Conservation (phyloP, 2,113 vertebrate genomes). For the Ceyx cyanopectus region DNA sequence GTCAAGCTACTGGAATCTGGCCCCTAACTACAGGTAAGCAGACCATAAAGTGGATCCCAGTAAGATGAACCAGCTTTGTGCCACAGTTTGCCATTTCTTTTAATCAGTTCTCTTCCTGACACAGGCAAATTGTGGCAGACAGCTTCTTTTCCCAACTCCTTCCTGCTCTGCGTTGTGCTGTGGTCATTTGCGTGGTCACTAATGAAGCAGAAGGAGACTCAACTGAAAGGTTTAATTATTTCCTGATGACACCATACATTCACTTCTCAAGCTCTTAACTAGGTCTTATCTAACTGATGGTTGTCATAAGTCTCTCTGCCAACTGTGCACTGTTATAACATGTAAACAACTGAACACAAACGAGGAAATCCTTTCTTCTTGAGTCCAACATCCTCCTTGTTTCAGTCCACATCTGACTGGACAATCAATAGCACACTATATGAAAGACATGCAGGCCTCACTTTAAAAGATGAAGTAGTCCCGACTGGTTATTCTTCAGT, state of each 20-base stretch:
- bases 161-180: background rate
- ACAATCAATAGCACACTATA: background rate
- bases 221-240: background rate
- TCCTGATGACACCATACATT: background rate
- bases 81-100: background rate
- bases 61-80: background rate
- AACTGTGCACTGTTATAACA: background rate
- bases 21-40: background rate
- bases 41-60: background rate
- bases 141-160: background rate
- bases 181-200: background rate
- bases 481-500: background rate
- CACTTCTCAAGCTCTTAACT: background rate
- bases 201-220: background rate
- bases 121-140: background rate
- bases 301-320: background rate
- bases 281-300: background rate
- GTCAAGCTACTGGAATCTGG: background rate
- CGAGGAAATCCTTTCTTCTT: background rate
- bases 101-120: background rate
- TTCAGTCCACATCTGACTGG: background rate
- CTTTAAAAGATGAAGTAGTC: background rate
- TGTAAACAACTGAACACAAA: background rate
- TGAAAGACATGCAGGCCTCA: background rate
- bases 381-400: background rate